Base-by-base conservation (phyloP, 30 jellyfish, hydroid and myxozoan genomes). In the Mastigias papua region DNA sequence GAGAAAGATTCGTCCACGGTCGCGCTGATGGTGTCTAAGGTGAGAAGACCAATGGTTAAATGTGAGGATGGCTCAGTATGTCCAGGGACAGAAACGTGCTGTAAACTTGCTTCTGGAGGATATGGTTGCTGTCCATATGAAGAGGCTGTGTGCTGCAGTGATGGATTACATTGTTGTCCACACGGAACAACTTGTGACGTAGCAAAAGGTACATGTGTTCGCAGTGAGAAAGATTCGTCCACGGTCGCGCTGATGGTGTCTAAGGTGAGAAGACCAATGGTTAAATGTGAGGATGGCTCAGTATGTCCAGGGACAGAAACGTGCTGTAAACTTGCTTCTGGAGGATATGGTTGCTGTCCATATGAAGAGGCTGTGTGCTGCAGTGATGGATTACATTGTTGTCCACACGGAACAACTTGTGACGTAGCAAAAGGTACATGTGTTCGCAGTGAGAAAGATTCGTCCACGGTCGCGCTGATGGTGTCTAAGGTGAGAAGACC, bases 331-430 rank as follows among this genome's bases (percentile, higher is more conserved):
- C 82, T 79, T 13, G 86, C 83, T 1, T 15, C 67, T 1, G 94
- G 96, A 0, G 48, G 57, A 11, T 92, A 86, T 73, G 98, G 95
- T 34, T 92, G 98, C 78, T 92, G 98, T 51, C 97, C 98, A 28
- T 58, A 48, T 30, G 79, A 81, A 58, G n/a, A 87, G 1, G 98
- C 98, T 8, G 87, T 79, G 2, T 93, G 98, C 81, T 93, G 98
- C 67, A 30, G 29, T 15, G 98, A 92, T 31, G 79, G 78, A 30
- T 79, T 60, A 34, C 98, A 92, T 63, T 92, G 98, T 65, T 92
- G 98, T 66, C 97, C 97, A 71, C 35, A 82, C 54, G 97, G 97
- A 0, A 62, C 37, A 46, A 74, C 68, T 6, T 92, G 98, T 57
- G 90, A 64, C 34, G 7, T 63, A 30, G 28, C 46, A 0, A 22